Percentiles rank a stretch among this genome's conserved stretches.
phyloP scores from a whole-genome alignment of 2,888 invertebrate genomes.

The Scotopteryx bipunctaria region DNA sequence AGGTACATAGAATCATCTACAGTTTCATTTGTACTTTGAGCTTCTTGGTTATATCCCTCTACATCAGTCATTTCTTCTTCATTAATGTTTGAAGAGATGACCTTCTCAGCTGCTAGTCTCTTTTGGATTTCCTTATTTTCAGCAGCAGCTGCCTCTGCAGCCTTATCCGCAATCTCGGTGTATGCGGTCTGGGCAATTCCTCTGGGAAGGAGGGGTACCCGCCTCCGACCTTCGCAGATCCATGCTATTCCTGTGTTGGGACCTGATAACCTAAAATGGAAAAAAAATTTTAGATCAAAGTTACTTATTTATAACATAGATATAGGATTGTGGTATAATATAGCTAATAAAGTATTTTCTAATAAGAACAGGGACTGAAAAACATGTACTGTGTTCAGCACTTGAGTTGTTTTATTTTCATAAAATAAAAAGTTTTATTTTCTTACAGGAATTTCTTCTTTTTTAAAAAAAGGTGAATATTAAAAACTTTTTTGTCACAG shows the following conservation, averaged over 20 bases:
- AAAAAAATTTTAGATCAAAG: neutral
- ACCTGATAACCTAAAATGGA: conserved; percentile 82
- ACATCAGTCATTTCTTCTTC: conserved; percentile 61
- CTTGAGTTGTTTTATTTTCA: too few species aligned
- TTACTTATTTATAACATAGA: too few species aligned
- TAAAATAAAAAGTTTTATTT: neutral
- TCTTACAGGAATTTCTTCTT: too few species aligned
- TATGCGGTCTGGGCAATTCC: conserved; percentile 93
- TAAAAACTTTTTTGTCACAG: too few species aligned
- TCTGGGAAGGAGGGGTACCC: conserved; percentile 92
- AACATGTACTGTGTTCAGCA: too few species aligned
- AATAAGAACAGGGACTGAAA: too few species aligned
- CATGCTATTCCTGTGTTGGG: conserved; percentile 89
- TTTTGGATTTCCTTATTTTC: conserved; percentile 70
- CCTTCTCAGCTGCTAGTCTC: conserved; percentile 66
- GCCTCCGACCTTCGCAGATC: conserved; percentile 93
- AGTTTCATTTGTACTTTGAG: conserved; percentile 53
- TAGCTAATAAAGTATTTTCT: too few species aligned
- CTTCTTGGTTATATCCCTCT: conserved; percentile 64
- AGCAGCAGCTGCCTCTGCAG: conserved; percentile 78
- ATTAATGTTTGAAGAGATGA: conserved; percentile 61
- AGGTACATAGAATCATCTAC: conserved; percentile 62
- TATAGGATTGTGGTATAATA: too few species aligned
- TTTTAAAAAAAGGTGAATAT: too few species aligned
- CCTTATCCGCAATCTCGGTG: conserved; percentile 91